Conservation (phyloP, 1,140 invertebrate species). For the Adelges cooleyi region DNA sequence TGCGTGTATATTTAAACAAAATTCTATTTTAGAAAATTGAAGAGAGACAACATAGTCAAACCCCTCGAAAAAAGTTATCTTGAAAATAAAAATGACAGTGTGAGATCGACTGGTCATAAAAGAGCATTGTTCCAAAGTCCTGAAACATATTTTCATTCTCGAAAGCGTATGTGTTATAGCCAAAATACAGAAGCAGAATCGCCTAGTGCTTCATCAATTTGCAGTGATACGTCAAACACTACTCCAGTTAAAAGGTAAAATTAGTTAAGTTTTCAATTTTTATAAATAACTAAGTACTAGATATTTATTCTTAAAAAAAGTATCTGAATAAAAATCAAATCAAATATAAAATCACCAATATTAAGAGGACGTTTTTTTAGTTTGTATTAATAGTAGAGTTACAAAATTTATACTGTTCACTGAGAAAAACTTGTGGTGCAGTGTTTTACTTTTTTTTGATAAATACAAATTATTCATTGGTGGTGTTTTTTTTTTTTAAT, state of each 20-base stretch:
- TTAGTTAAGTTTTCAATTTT: no score
- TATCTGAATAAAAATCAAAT: no score
- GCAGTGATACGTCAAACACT: conserved; percentile 21
- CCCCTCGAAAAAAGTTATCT: conserved; percentile 23
- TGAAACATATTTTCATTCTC: conserved; percentile 3
- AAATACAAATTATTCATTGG: no score
- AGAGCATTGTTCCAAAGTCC: conserved; percentile 24
- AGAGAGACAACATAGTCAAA: conserved; percentile 15
- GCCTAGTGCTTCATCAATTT: conserved; percentile 4
- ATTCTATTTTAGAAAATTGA: conserved; percentile 11
- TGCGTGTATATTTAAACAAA: not conserved
- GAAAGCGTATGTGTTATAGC: conserved; percentile 16
- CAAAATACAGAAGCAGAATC: not conserved
- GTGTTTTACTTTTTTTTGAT: no score
- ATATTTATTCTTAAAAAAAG: no score
- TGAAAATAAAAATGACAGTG: conserved; percentile 7
- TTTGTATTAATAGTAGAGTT: no score
- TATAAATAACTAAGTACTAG: no score
- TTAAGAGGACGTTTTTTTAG: no score
- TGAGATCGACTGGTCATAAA: conserved; percentile 7
- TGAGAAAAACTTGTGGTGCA: no score
- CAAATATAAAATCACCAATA: no score
- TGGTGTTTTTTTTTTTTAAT: no score
- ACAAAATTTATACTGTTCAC: no score
- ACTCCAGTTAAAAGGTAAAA: conserved; percentile 22